phyloP scores from a whole-genome alignment of 1,140 invertebrate species.

The Ridgeia piscesae region DNA sequence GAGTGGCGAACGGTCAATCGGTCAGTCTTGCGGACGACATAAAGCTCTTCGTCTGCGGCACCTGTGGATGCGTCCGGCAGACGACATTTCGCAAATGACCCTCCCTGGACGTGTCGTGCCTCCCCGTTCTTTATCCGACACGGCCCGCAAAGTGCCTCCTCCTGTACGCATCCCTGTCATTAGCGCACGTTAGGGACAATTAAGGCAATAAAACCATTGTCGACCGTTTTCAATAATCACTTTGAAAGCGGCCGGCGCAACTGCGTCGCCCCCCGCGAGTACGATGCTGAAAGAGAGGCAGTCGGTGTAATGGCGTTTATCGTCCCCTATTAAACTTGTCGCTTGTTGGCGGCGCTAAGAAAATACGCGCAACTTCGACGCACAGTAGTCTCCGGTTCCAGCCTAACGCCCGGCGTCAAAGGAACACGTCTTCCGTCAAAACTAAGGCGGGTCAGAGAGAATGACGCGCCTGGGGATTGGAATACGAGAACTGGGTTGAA shows the following conservation, averaged over 20 bases:
- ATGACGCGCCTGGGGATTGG: too few species aligned
- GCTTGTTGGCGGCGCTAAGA: not conserved
- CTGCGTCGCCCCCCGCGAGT: not conserved
- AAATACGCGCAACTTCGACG: not conserved
- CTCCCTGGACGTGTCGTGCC: not conserved
- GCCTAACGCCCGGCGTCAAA: not conserved
- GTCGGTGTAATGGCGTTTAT: constrained; percentile 4
- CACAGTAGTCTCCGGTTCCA: not conserved
- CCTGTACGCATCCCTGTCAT: not conserved
- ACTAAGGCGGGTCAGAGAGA: not conserved
- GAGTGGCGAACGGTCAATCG: not conserved
- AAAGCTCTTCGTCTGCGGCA: not conserved
- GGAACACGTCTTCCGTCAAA: not conserved
- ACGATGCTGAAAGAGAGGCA: not conserved
- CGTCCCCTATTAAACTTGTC: constrained; percentile 2
- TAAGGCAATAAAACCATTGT: constrained; percentile 1
- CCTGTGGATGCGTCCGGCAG: not conserved
- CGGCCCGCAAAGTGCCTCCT: not conserved
- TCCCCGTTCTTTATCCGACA: not conserved
- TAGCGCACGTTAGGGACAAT: not conserved
- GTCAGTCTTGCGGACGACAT: not conserved
- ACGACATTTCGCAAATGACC: not conserved
- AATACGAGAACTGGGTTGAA: not conserved
- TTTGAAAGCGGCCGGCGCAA: not conserved
- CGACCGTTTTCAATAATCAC: constrained; percentile 5